These are phyloP conservation scores for Chrysopilus asiliformis DNA, from an alignment of 2,888 invertebrate species.

Conservation along the genomic window DNA sequence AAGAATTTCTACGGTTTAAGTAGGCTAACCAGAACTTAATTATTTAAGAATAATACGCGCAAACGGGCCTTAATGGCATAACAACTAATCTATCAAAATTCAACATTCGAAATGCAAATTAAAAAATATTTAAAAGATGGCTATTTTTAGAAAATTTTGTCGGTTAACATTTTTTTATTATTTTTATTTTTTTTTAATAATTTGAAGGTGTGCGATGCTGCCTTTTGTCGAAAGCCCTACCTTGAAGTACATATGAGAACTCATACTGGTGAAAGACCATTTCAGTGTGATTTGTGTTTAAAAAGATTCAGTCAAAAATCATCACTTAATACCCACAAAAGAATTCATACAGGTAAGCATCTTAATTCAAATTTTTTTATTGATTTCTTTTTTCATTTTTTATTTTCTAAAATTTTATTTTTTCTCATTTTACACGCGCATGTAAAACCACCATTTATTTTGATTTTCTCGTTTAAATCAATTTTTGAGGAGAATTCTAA, in stretches of 20 bases:
- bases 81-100: no score
- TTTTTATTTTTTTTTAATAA: no score
- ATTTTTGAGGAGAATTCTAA: no score
- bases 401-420: not conserved
- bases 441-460: not conserved
- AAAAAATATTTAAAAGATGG: no score
- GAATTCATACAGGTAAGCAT: slow-evolving; percentile 54
- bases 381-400: not conserved
- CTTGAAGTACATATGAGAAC: slow-evolving; percentile 70
- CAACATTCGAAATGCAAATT: not conserved
- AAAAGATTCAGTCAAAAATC: slow-evolving; percentile 61
- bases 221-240: slow-evolving; percentile 69
- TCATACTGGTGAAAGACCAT: slow-evolving; percentile 43
- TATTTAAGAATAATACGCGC: no score
- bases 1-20: no score
- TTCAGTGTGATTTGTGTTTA: slow-evolving; percentile 54
- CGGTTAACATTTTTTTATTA: no score
- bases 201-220: slow-evolving; percentile 57
- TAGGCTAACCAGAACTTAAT: no score
- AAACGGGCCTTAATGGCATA: no score
- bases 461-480: slow-evolving; percentile 1
- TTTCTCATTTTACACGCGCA: not conserved
- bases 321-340: slow-evolving; percentile 58
- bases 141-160: no score
- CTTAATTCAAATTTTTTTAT: no score